Base-by-base conservation (phyloP, 1,140 invertebrate genomes). In the Drosophila orosa region DNA sequence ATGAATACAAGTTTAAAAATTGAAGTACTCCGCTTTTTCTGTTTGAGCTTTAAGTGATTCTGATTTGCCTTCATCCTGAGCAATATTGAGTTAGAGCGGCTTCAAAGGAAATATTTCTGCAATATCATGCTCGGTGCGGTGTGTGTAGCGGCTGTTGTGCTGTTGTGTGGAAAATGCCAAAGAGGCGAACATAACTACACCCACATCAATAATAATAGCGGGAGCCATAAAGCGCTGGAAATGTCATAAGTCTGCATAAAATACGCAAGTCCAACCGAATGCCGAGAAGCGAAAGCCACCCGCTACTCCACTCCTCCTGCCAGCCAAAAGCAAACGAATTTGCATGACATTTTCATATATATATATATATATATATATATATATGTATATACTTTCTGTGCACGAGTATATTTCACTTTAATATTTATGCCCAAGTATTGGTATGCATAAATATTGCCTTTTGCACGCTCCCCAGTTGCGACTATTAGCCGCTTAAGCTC, bases 371-470 rank as follows among this genome's bases (percentile, higher is more conserved):
- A 19, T 44, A 9, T 52, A n/a, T 27, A 29, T 29, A 29, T 29
- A 29, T 29, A 1, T 29, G 48, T 31, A 42, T 68, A 66, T 45
- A 54, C 45, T 45, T 69, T 55, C 19, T 50, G 65, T 50, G 48
- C 29, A 52, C 50, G 50, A 52, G 48, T 52, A 5, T 44, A 52
- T 81, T 80, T 69, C 47, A 47, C 63, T 78, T 71, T 74, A 77
- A 78, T 85, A 78, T 85, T 77, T 74, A 80, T 83, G 68, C 69
- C 69, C 59, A 66, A 61, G 67, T 54, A 69, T 79, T 68, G 71
- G 71, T 78, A 80, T 85, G 81, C 81, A 52, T 52, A 85, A 85
- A 80, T 85, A 85, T 73, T 85, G 73, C 75, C 65, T 55, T 65
- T 61, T 58, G 63, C 67, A 60, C 62, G 62, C 78, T 62, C 44